Percentiles rank a stretch among this genome's conserved stretches.
These are phyloP conservation scores for Glaucidium brasilianum DNA, from an alignment of 2,113 vertebrate species.

Conservation along the genomic window DNA sequence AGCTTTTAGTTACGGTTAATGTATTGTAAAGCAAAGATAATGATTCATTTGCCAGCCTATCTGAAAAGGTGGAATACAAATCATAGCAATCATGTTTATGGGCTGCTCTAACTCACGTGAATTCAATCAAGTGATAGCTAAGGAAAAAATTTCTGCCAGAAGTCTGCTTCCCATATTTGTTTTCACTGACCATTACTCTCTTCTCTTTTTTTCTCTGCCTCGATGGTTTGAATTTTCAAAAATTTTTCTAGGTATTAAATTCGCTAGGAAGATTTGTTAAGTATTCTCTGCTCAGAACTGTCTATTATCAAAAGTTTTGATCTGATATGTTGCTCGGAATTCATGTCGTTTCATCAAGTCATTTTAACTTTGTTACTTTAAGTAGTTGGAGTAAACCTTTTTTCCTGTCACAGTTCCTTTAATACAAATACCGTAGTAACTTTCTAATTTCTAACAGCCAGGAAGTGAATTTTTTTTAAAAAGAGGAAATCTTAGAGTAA, in stretches of 20 bases:
- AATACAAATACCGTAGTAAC: background rate
- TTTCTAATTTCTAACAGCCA: background rate
- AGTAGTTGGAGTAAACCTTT: background rate
- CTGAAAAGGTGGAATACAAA: background rate
- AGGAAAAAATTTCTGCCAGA: background rate
- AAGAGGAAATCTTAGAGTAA: background rate
- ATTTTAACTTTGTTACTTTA: background rate
- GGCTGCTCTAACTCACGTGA: background rate
- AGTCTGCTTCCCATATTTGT: background rate
- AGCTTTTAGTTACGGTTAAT: background rate
- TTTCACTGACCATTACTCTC: background rate
- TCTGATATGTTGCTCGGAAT: background rate
- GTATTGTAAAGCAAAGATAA: background rate
- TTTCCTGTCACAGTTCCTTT: background rate
- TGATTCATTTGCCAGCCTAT: background rate
- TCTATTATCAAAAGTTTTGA: background rate
- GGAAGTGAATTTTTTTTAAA: background rate
- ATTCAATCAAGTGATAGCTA: background rate
- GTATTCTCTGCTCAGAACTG: background rate
- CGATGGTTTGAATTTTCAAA: background rate
- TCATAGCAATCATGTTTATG: accelerated
- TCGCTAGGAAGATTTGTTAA: background rate
- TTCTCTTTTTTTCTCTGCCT: background rate
- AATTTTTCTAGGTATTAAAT: background rate
- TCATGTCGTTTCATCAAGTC: background rate